phyloP scores from a whole-genome alignment of 2,888 invertebrate genomes.

The Drosophila fungiperda region DNA sequence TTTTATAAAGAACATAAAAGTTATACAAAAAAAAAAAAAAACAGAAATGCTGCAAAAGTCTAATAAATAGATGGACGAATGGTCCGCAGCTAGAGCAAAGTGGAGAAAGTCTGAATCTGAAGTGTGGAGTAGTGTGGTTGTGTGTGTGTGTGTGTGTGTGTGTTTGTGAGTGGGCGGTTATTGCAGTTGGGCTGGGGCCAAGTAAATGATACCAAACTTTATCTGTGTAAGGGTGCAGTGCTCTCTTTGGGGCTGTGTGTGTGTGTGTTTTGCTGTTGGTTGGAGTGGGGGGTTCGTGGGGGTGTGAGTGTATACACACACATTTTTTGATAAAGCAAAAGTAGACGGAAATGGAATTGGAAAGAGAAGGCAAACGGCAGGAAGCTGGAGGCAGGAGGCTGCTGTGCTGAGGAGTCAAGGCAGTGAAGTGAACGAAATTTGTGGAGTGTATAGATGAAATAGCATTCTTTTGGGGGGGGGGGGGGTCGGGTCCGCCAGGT shows the following conservation, averaged over 20 bases:
- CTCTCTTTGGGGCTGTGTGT: slow-evolving; percentile 31
- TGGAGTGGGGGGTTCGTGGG: not conserved
- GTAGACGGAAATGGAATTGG: slow-evolving; percentile 75
- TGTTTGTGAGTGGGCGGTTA: slow-evolving; percentile 28
- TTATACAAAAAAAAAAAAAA: slow-evolving; percentile 24
- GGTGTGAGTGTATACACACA: slow-evolving; percentile 41
- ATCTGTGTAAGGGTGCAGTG: slow-evolving; percentile 59
- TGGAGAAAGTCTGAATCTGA: slow-evolving; percentile 23
- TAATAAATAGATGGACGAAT: slow-evolving; percentile 20
- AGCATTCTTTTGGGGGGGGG: slow-evolving; percentile 23
- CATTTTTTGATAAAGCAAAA: slow-evolving; percentile 73
- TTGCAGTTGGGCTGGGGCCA: slow-evolving; percentile 64
- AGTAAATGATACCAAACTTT: slow-evolving; percentile 74
- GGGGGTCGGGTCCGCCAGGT: slow-evolving; percentile 48
- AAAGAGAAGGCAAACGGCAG: slow-evolving; percentile 37
- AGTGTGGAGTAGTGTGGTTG: slow-evolving; percentile 31
- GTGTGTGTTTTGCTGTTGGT: slow-evolving; percentile 8
- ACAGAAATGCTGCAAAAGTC: slow-evolving; percentile 38
- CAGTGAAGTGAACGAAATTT: slow-evolving; percentile 73
- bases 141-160: slow-evolving; percentile 13
- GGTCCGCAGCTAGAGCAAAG: not conserved
- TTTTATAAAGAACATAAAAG: slow-evolving; percentile 37
- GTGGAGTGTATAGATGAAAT: slow-evolving; percentile 51
- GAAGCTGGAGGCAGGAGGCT: slow-evolving; percentile 23
- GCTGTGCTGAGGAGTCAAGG: slow-evolving; percentile 64